Percentiles rank a stretch among this genome's conserved stretches.
Evolutionary conservation across 2,888 invertebrate genomes (phyloP).

Genomic region (Blera fallax): DNA sequence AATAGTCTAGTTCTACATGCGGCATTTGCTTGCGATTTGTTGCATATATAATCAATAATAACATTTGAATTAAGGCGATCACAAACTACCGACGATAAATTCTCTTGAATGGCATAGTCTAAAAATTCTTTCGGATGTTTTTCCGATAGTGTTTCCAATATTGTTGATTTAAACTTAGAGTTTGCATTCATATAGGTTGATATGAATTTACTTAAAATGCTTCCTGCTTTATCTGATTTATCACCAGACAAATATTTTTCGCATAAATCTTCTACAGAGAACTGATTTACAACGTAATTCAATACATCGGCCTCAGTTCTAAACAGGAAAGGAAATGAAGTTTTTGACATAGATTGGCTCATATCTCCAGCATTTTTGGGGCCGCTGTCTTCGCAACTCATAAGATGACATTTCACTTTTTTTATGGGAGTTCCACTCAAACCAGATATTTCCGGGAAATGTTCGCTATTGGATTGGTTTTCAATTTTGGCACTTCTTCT

Average conservation of each 20-base stretch:
- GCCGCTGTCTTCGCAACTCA: slow-evolving; percentile 20
- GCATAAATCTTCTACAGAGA: slow-evolving; percentile 76
- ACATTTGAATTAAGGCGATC: slow-evolving; percentile 80
- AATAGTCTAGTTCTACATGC: slow-evolving; percentile 77
- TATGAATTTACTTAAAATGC: slow-evolving; percentile 76
- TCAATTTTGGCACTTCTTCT: slow-evolving; percentile 48
- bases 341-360: not conserved
- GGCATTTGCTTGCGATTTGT: slow-evolving; percentile 79
- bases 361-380: not conserved
- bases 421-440: slow-evolving; percentile 31
- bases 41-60: slow-evolving; percentile 79
- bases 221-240: slow-evolving; percentile 74
- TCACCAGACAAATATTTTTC: slow-evolving; percentile 77
- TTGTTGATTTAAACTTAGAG: slow-evolving; percentile 77
- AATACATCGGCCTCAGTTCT: slow-evolving; percentile 72
- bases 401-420: slow-evolving; percentile 22
- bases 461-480: slow-evolving; percentile 17
- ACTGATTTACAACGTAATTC: slow-evolving; percentile 75
- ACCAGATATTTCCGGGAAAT: slow-evolving; percentile 1
- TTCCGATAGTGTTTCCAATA: slow-evolving; percentile 80
- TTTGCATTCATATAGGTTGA: slow-evolving; percentile 78
- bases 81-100: slow-evolving; percentile 80
- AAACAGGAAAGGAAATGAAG: slow-evolving; percentile 44
- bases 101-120: slow-evolving; percentile 81
- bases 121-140: slow-evolving; percentile 81